Percentiles rank a stretch among this genome's conserved stretches.
phyloP scores from a whole-genome alignment of 2,888 invertebrate genomes.

The Patella caerulea region DNA sequence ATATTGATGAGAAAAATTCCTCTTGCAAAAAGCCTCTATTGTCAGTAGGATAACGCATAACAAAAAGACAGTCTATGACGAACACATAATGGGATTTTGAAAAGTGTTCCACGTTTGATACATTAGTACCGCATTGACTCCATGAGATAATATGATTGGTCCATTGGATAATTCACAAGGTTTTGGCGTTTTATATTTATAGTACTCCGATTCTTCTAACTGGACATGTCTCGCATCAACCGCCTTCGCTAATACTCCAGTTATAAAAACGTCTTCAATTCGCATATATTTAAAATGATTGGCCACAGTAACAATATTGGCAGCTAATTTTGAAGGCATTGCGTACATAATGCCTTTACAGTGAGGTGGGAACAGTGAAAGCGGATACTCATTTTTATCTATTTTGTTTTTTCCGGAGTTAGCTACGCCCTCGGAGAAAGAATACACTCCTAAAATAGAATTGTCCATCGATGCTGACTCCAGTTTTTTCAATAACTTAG shows the following conservation, averaged over 20 bases:
- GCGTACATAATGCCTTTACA: conserved; percentile 1
- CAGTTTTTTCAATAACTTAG: not conserved
- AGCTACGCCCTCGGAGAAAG: not conserved
- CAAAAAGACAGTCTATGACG: too few relatives aligned
- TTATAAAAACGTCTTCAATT: conserved; percentile 12
- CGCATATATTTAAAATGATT: not conserved
- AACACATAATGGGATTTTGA: too few relatives aligned
- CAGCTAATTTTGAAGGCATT: not conserved
- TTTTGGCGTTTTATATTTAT: not conserved
- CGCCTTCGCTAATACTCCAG: not conserved
- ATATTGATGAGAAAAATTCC: too few relatives aligned
- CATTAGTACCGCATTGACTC: too few relatives aligned
- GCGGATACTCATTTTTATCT: not conserved
- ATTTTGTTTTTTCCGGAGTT: not conserved
- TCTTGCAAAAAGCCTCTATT: too few relatives aligned
- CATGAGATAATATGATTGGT: too few relatives aligned
- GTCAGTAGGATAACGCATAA: too few relatives aligned
- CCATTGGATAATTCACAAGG: too few relatives aligned
- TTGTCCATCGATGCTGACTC: not conserved
- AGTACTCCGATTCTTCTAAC: not conserved
- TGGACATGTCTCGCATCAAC: not conserved
- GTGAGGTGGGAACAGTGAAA: not conserved
- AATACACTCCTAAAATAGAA: not conserved
- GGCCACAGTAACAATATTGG: conserved; percentile 7
- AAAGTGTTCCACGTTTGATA: too few relatives aligned